phyloP scores from a whole-genome alignment of 1,140 invertebrate species.

The Scylla paramamosain region DNA sequence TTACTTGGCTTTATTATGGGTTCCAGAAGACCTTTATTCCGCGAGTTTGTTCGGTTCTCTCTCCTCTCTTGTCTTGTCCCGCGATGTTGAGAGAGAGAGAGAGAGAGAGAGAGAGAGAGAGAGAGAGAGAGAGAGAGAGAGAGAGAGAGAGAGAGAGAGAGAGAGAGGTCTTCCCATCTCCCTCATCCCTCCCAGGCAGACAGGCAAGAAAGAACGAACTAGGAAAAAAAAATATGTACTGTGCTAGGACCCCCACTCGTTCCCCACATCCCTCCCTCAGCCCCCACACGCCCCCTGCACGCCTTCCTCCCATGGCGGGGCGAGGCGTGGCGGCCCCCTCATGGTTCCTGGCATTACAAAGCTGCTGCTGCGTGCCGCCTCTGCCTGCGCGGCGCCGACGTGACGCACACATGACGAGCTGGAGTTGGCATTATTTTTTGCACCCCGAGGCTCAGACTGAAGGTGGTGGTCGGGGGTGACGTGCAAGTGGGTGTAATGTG shows the following conservation, averaged over 20 bases:
- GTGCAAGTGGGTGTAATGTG: too few species aligned
- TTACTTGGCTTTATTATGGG: conserved; percentile 63
- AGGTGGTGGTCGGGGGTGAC: background rate
- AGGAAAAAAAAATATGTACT: background rate
- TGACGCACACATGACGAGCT: background rate
- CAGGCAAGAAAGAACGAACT: background rate
- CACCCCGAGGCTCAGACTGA: background rate
- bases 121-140: background rate
- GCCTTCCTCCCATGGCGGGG: background rate
- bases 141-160: background rate
- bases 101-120: background rate
- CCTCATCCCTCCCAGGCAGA: background rate
- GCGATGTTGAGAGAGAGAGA: background rate
- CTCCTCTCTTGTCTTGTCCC: conserved; percentile 38
- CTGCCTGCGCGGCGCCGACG: background rate
- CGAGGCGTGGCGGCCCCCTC: background rate
- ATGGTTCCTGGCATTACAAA: background rate
- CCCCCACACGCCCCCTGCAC: background rate
- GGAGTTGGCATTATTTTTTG: background rate
- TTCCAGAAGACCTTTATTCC: conserved; percentile 36
- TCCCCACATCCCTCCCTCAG: background rate
- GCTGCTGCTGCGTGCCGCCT: background rate
- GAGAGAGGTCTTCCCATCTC: background rate
- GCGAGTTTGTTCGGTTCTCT: conserved; percentile 37
- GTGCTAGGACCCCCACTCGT: background rate